Evolutionary conservation across 2,113 vertebrate genomes (phyloP).

Genomic region (Nestor notabilis): DNA sequence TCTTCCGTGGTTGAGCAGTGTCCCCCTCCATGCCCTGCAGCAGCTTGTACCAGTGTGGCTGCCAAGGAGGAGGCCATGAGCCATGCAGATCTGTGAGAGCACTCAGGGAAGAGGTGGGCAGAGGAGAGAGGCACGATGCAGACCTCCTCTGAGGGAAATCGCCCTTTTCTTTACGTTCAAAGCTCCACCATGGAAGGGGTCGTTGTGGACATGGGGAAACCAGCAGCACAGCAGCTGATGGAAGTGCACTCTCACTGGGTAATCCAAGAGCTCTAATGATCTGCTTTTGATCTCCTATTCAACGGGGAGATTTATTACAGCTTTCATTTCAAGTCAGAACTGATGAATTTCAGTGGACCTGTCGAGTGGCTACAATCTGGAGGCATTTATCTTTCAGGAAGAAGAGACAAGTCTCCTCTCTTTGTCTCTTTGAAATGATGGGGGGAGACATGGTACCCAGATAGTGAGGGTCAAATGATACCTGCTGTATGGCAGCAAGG

Average conservation of each 20-base stretch:
- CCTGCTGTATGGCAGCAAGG: not conserved
- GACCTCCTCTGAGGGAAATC: not conserved
- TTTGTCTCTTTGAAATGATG: not conserved
- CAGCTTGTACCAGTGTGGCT: not conserved
- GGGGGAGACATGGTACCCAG: not conserved
- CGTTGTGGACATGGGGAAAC: not conserved
- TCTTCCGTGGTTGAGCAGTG: not conserved
- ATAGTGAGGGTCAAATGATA: not conserved
- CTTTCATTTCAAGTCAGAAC: constrained; percentile 52
- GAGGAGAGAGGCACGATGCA: not conserved
- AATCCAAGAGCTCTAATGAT: constrained; percentile 62
- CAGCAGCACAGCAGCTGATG: not conserved
- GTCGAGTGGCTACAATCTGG: constrained; percentile 48
- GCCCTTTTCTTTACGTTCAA: not conserved
- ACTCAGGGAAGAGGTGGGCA: not conserved
- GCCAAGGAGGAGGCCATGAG: rapidly evolving
- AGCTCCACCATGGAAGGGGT: not conserved
- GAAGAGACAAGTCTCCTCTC: constrained; percentile 1
- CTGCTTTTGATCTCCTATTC: constrained; percentile 68
- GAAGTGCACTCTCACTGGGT: constrained; percentile 27
- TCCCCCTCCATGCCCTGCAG: rapidly evolving
- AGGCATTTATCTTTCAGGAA: constrained; percentile 46
- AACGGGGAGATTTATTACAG: constrained; percentile 52
- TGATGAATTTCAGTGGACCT: constrained; percentile 58
- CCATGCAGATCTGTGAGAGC: not conserved